Evolutionary conservation across 2,888 invertebrate species (phyloP).

Genomic region (Neoitamus cyanurus): DNA sequence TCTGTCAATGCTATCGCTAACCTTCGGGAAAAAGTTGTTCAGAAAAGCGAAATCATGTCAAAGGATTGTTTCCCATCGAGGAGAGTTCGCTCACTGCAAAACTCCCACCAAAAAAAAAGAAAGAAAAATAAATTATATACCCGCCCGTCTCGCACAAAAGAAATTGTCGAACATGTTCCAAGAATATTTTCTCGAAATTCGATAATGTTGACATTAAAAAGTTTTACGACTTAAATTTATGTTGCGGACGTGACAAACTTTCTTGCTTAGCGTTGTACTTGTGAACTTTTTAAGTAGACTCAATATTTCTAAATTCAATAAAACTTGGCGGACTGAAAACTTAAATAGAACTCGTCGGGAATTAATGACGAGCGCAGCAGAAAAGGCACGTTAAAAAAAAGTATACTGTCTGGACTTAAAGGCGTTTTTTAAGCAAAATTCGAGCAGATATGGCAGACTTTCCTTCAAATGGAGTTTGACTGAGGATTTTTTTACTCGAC

Average conservation of each 20-base stretch:
- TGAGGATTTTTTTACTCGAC: no score
- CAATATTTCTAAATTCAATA: constrained; percentile 8
- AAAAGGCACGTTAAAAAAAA: no score
- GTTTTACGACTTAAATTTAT: constrained; percentile 48
- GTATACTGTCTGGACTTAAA: no score
- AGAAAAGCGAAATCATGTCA: neutral
- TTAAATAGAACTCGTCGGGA: neutral
- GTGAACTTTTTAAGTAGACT: neutral
- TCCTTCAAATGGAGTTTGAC: no score
- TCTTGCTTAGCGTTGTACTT: constrained; percentile 4
- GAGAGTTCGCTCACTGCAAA: neutral
- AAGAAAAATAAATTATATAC: neutral
- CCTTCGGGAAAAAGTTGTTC: neutral
- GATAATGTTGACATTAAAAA: constrained; percentile 41
- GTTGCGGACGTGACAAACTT: constrained; percentile 42
- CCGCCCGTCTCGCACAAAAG: constrained; percentile 26
- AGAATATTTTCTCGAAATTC: constrained; percentile 43
- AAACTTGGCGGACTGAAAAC: neutral
- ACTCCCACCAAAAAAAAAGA: neutral
- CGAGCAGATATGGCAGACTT: no score
- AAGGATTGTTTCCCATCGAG: neutral
- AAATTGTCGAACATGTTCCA: constrained; percentile 44
- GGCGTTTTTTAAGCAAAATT: no score
- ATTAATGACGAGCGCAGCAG: neutral
- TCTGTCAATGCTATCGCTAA: neutral